Base-by-base conservation (phyloP, 2,888 invertebrate genomes). In the Plagiodera versicolora region DNA sequence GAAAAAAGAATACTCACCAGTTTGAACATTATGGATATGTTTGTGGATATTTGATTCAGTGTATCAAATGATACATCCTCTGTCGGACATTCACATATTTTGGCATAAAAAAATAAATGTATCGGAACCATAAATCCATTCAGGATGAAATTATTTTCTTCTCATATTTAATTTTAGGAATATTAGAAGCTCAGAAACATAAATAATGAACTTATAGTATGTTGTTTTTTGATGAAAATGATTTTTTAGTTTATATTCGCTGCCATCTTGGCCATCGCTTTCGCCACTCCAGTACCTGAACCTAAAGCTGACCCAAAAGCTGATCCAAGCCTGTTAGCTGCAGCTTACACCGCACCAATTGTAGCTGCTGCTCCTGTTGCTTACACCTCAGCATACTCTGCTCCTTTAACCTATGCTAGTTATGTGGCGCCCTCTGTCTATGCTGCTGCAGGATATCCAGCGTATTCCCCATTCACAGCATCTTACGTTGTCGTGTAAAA, bases 1-100 rank as follows among this genome's bases (percentile, higher is more conserved):
- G n/a, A n/a, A n/a, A n/a, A n/a, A n/a, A n/a, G n/a, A n/a, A n/a
- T n/a, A 68, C 68, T 68, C 67, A 70, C 70, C 63, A 66, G 55
- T 66, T 67, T 70, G 66, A 65, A 70, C 68, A 70, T 70, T 63
- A 63, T 67, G 63, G 46, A 14, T 30, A 6, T 47, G 16, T 50
- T 2, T 39, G 32, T 39, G 20, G 28, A 14, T 59, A 62, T 56
- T 65, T 54, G 58, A 54, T 44, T 48, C 46, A 45, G 56, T 50
- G 44, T 28, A 58, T 64, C 67, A 66, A 61, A 63, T 64, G 60
- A 64, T 59, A 57, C 54, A 45, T 32, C 6, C 3, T 24, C 24
- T 6, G 6, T 6, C 3, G 6, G 24, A 24, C 6, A 6, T 24
- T 6, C 6, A n/a, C n/a, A n/a, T n/a, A n/a, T n/a, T n/a, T n/a